Evolutionary conservation across 2,113 vertebrate genomes (phyloP).

Genomic region (Oceanodroma tethys): DNA sequence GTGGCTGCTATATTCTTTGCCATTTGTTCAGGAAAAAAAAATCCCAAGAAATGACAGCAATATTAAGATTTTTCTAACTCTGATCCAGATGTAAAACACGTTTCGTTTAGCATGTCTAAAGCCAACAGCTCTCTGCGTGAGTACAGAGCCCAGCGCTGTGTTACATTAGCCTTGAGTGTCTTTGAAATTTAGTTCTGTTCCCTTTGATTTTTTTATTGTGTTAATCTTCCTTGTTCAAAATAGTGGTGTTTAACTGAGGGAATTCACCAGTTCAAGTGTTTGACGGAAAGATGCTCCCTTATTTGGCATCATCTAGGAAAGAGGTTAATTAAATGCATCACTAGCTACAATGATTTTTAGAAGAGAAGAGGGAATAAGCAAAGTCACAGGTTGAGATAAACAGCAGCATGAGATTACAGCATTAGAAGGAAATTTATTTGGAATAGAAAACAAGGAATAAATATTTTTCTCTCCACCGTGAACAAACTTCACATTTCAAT

Average conservation of each 20-base stretch:
- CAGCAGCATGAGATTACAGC: slow-evolving; percentile 10
- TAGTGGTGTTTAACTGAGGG: background rate
- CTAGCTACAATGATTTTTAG: slow-evolving; percentile 3
- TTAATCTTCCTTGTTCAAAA: background rate
- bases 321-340: background rate
- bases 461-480: background rate
- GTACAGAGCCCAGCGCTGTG: background rate
- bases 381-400: slow-evolving; percentile 17
- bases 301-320: background rate
- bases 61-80: background rate
- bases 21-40: background rate
- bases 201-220: background rate
- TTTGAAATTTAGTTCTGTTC: background rate
- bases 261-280: background rate
- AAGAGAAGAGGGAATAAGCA: background rate
- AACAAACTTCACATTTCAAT: slow-evolving; percentile 26
- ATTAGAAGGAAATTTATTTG: background rate
- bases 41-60: background rate
- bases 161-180: background rate
- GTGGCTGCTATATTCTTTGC: background rate
- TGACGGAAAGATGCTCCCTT: background rate
- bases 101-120: background rate
- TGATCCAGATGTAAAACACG: background rate
- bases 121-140: background rate
- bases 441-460: slow-evolving; percentile 35